Evolutionary conservation across 2,797 vertebrate species (phyloP).

Genomic region (Nothura maculosa): DNA sequence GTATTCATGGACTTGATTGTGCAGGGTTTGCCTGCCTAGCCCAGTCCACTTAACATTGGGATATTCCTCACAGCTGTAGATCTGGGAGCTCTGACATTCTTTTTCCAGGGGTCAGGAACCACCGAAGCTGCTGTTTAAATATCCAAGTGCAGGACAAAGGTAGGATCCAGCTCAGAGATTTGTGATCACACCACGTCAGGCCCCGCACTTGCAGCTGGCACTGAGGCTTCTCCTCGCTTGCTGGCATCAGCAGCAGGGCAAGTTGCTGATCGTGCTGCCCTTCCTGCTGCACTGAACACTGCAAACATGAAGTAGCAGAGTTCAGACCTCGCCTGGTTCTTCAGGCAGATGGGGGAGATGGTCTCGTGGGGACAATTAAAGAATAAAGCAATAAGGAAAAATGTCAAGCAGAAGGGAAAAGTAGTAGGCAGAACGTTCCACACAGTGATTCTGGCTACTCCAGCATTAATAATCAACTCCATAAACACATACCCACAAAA

Average conservation of each 20-base stretch:
- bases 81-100: background rate
- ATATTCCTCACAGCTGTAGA: conserved; percentile 10
- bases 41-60: background rate
- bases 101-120: background rate
- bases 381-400: conserved; percentile 64
- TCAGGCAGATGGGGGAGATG: conserved; percentile 58
- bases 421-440: conserved; percentile 47
- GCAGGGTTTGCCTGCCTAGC: background rate
- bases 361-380: conserved; percentile 66
- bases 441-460: conserved; percentile 43
- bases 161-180: background rate
- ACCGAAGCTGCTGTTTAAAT: background rate
- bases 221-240: background rate
- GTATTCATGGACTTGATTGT: background rate
- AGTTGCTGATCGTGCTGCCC: conserved; percentile 28
- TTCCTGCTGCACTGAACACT: conserved; percentile 35
- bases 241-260: conserved; percentile 7
- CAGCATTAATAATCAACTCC: conserved; percentile 56
- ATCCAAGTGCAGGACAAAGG: background rate
- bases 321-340: conserved; percentile 26
- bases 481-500: conserved; percentile 54
- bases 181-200: background rate
- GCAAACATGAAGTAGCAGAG: conserved; percentile 27
- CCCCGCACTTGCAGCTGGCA: background rate
- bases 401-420: conserved; percentile 68